Conservation (phyloP, 2,888 invertebrate species). For the Hydrotaea diabolus region DNA sequence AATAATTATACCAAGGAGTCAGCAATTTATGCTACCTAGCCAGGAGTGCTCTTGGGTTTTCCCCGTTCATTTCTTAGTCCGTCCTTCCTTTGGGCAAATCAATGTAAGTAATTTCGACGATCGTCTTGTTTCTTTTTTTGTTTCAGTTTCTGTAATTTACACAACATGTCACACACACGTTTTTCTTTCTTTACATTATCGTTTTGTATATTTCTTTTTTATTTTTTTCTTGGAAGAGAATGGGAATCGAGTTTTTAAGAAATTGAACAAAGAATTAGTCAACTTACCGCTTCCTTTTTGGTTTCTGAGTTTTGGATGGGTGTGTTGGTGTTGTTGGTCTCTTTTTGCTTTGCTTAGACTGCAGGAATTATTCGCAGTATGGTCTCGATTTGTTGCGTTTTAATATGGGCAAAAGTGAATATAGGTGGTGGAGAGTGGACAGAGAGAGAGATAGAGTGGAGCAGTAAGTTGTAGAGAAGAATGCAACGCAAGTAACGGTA, state of each 20-base stretch:
- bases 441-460: too few relatives aligned
- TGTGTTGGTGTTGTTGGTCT: slow-evolving; percentile 22
- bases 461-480: slow-evolving; percentile 25
- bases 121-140: slow-evolving; percentile 21
- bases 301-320: slow-evolving; percentile 38
- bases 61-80: too few relatives aligned
- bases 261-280: slow-evolving; percentile 14
- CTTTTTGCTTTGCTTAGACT: slow-evolving; percentile 24
- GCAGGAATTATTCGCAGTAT: slow-evolving; percentile 19
- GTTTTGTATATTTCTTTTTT: neutral
- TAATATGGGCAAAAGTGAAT: slow-evolving; percentile 19
- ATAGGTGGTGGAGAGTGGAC: too few relatives aligned
- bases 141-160: slow-evolving; percentile 11
- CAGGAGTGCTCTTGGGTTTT: neutral
- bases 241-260: slow-evolving; percentile 16
- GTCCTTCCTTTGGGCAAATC: neutral
- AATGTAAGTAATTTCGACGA: slow-evolving; percentile 33
- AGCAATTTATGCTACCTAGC: neutral
- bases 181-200: slow-evolving; percentile 1
- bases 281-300: slow-evolving; percentile 48
- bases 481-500: slow-evolving; percentile 31
- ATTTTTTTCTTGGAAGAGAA: slow-evolving; percentile 26
- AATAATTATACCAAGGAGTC: neutral
- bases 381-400: slow-evolving; percentile 33
- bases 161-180: slow-evolving; percentile 23